These are phyloP conservation scores for Acanthis flammea DNA, from an alignment of 2,797 vertebrate species.

Conservation along the genomic window DNA sequence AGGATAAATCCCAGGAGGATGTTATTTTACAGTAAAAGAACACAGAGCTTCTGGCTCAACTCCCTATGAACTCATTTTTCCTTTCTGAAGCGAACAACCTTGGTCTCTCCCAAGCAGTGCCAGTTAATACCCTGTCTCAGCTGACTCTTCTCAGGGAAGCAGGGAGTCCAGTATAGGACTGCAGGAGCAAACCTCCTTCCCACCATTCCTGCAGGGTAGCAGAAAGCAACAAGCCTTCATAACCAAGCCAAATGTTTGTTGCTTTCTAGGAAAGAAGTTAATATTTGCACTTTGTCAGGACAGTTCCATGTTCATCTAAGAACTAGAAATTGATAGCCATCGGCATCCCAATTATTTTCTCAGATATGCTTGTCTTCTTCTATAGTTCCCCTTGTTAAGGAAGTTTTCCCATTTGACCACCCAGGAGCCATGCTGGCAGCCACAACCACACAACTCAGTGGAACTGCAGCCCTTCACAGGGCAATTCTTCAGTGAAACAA, in stretches of 20 bases:
- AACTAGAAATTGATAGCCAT: not conserved
- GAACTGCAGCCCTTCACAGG: not conserved
- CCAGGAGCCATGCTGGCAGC: not conserved
- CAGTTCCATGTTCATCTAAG: not conserved
- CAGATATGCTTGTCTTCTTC: not conserved
- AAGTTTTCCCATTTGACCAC: not conserved
- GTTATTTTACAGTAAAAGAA: not conserved
- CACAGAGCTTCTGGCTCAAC: not conserved
- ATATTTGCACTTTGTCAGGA: rapidly evolving
- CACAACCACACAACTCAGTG: not conserved
- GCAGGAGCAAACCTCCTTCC: not conserved
- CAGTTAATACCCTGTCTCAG: not conserved
- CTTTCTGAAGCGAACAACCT: not conserved
- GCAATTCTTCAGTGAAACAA: not conserved
- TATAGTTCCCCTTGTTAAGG: not conserved
- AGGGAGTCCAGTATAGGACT: not conserved
- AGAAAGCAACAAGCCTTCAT: rapidly evolving
- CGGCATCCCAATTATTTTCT: not conserved
- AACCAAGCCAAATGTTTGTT: not conserved
- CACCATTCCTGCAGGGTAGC: not conserved
- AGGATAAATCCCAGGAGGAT: not conserved
- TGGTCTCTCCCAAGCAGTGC: not conserved
- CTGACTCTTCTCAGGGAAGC: not conserved
- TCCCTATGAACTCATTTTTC: not conserved
- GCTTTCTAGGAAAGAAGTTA: not conserved